A percentile compares a stretch with the other conserved stretches of the same genome.
These are phyloP conservation scores for Amphimallon solstitiale DNA, from an alignment of 2,888 invertebrate genomes.

Conservation along the genomic window DNA sequence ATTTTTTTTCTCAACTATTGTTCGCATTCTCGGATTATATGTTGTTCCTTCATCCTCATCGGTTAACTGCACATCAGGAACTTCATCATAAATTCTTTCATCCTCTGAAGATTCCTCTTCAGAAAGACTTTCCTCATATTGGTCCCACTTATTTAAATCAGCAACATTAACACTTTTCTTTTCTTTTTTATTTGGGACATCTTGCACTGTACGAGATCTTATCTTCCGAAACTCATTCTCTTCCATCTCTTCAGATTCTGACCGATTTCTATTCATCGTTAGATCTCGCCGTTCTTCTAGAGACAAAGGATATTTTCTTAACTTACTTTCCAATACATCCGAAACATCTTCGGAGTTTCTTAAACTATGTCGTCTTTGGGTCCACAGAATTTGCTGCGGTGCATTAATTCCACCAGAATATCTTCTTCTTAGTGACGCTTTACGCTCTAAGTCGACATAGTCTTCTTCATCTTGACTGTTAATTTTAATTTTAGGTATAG, in stretches of 20 bases:
- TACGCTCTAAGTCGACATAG: slow-evolving; percentile 62
- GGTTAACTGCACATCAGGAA: slow-evolving; percentile 42
- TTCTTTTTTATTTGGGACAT: slow-evolving; percentile 59
- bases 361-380: slow-evolving; percentile 58
- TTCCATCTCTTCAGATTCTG: slow-evolving; percentile 59
- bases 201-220: slow-evolving; percentile 59
- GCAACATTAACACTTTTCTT: slow-evolving; percentile 51
- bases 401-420: slow-evolving; percentile 64
- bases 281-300: slow-evolving; percentile 50
- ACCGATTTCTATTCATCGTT: slow-evolving; percentile 54
- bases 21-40: slow-evolving; percentile 74
- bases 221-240: slow-evolving; percentile 57
- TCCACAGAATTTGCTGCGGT: slow-evolving; percentile 57
- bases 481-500: slow-evolving; percentile 63
- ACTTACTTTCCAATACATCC: slow-evolving; percentile 52
- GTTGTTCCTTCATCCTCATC: slow-evolving; percentile 71
- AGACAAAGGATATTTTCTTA: slow-evolving; percentile 51
- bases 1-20: slow-evolving; percentile 42
- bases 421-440: slow-evolving; percentile 63
- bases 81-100: slow-evolving; percentile 51
- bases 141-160: slow-evolving; percentile 63
- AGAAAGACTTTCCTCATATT: slow-evolving; percentile 57
- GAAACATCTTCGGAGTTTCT: slow-evolving; percentile 53
- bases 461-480: slow-evolving; percentile 66
- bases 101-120: slow-evolving; percentile 58